A percentile compares a stretch with the other conserved stretches of the same genome.
Evolutionary conservation across 1,140 invertebrate genomes (phyloP).

Genomic region (Cyclina sinensis): DNA sequence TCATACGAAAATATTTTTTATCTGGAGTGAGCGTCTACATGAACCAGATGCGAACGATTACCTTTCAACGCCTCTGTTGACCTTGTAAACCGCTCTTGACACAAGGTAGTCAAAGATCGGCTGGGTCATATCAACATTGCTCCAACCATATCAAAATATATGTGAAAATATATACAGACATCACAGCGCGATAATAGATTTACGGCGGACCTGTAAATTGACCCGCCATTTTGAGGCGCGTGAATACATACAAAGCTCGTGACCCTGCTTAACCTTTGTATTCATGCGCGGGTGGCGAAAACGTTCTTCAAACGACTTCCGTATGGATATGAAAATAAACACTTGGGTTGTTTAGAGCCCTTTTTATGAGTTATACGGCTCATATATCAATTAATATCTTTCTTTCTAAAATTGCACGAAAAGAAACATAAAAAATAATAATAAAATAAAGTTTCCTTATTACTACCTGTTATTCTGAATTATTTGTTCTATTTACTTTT

Average conservation of each 20-base stretch:
- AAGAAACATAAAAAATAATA: no score
- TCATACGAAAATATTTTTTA: no score
- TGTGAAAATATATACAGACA: constrained; percentile 67
- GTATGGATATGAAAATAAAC: constrained; percentile 48
- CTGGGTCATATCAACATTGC: constrained; percentile 65
- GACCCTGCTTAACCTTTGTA: constrained; percentile 61
- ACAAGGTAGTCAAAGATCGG: constrained; percentile 33
- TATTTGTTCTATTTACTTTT: no score
- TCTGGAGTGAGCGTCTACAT: neutral
- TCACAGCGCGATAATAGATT: constrained; percentile 55
- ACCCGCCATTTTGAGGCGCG: constrained; percentile 65
- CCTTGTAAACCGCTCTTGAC: constrained; percentile 55
- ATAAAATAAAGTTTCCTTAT: no score
- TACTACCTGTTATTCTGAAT: no score
- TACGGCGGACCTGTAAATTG: constrained; percentile 55
- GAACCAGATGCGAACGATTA: constrained; percentile 10
- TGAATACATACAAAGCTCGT: constrained; percentile 62
- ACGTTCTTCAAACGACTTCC: constrained; percentile 1
- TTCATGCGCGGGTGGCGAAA: constrained; percentile 47
- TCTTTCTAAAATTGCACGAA: no score
- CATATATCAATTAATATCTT: no score
- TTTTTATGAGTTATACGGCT: no score
- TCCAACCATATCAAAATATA: constrained; percentile 58
- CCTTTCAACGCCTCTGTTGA: constrained; percentile 56
- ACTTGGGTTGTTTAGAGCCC: no score